Evolutionary conservation across 2,888 invertebrate species (phyloP), one percentile per base, ranked within the genome.

Genomic region (Uloborus plumipes): DNA sequence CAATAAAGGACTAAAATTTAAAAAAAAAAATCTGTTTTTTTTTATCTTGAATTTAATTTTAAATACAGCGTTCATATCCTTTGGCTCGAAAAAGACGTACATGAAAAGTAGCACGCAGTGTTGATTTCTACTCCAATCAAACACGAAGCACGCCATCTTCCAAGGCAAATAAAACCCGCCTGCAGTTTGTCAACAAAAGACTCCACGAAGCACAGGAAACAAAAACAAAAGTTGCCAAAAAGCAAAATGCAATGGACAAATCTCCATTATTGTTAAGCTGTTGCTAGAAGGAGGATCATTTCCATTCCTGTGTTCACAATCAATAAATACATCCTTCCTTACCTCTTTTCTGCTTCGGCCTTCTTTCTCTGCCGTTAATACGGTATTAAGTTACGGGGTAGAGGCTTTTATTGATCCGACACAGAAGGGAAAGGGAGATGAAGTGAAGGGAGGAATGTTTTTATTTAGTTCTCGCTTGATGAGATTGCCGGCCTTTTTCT

Each of bases 221-320:
- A 69, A 16, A 20, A 47, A 22, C 47, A 66, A 61, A 71, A 64
- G 49, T 18, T 15, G 62, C 22, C 20, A 55, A 15, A 72, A 61
- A 47, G 20, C 15, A 62, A 50, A 51, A 59, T n/a, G 20, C 69
- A 55, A 15, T n/a, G 71, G 14, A 49, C 72, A 31, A 51, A 72
- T 51, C 61, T 76, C 76, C 50, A 67, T 76, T 55, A 69, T 62
- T 76, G n/a, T 59, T 53, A 78, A 72, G 72, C 58, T 69, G 73
- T 73, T 58, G 67, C 50, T 61, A 47, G 53, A 61, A 26, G 65
- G 49, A 61, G 64, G 47, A 66, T 72, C 67, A 64, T 66, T 64
- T 73, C 62, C 58, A 53, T 59, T 59, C 67, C 51, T 20, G 31
- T n/a, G 14, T 51, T 55, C 66, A 62, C 73, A 80, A 80, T 80